These are phyloP conservation scores for Mormoops blainvillei DNA, from an alignment of 2,113 vertebrate species.

Conservation along the genomic window DNA sequence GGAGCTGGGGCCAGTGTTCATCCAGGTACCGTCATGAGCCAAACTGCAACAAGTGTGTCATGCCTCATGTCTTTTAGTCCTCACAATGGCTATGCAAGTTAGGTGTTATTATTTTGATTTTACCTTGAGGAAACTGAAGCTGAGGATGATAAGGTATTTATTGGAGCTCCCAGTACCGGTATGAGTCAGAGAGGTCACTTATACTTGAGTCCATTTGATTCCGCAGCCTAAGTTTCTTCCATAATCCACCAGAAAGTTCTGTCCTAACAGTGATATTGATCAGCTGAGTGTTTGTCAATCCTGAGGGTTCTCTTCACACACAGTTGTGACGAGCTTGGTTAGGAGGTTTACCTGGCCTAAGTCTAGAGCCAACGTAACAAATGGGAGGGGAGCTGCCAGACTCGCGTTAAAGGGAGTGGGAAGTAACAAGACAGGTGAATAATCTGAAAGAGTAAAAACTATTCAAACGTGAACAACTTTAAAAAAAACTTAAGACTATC, in stretches of 20 bases:
- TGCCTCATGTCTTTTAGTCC: background rate
- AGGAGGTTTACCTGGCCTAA: background rate
- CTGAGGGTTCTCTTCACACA: background rate
- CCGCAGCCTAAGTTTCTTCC: background rate
- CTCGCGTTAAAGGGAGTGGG: background rate
- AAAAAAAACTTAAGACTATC: background rate
- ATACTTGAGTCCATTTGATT: background rate
- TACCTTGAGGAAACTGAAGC: background rate
- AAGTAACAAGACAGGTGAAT: background rate
- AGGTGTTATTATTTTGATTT: background rate
- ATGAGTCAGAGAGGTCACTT: background rate
- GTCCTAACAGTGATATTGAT: background rate
- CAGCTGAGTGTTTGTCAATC: background rate
- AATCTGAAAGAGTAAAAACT: background rate
- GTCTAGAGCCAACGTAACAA: background rate
- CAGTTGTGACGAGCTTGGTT: background rate
- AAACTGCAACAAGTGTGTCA: fast-evolving
- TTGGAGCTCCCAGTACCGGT: background rate
- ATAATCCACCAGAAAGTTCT: background rate
- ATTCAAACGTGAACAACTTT: background rate
- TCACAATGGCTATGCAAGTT: background rate
- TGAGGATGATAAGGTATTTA: background rate
- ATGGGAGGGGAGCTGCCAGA: background rate
- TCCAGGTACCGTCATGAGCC: background rate
- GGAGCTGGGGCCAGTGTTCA: background rate